Evolutionary conservation across 2,888 invertebrate species (phyloP), one percentile per base, ranked within the genome.

Genomic region (Mesorhabditis spiculigera): DNA sequence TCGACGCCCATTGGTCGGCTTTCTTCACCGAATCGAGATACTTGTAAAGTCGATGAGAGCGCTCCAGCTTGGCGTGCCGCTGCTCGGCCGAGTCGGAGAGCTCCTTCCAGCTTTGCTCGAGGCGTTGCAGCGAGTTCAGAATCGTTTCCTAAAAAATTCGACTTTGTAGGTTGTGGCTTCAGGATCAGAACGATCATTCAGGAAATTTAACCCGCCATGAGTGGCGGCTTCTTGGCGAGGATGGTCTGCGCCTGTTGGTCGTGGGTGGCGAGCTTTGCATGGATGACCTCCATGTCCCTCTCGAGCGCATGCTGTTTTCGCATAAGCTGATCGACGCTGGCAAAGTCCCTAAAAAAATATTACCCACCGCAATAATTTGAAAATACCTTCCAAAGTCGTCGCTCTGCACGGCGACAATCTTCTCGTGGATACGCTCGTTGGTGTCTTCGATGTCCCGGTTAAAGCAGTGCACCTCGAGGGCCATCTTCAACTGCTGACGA

Each of bases 391-490:
- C 95, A 0, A 91, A 90, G 86, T 95, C 95, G 4, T 91, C 91
- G n/a, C 91, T 91, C 65, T 91, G 91, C 91, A 96, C 91, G 0
- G 92, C 90, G 0, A 91, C 87, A 0, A 85, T 85, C 83, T 97
- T 97, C 88, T 95, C 94, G 13, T 91, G 90, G 69, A 97, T 93
- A 68, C 96, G 90, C 85, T 93, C 93, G 63, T 91, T 90, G 0
- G 95, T 94, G 86, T 97, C 97, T 80, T 94, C 93, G 0, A 95
- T 92, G 86, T 97, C 96, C 62, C 95, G 89, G 86, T 95, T 93
- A 86, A 95, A 96, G 0, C 92, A 90, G 87, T 97, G 97, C 74
- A 97, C 92, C 87, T 94, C 94, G 63, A 95, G 88, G 0, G 94
- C 94, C 2, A 93, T 93, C 0, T 91, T 90, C 5, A 97, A 88